Base-by-base conservation (phyloP, 2,113 vertebrate species). In the Oryzias curvinotus region DNA sequence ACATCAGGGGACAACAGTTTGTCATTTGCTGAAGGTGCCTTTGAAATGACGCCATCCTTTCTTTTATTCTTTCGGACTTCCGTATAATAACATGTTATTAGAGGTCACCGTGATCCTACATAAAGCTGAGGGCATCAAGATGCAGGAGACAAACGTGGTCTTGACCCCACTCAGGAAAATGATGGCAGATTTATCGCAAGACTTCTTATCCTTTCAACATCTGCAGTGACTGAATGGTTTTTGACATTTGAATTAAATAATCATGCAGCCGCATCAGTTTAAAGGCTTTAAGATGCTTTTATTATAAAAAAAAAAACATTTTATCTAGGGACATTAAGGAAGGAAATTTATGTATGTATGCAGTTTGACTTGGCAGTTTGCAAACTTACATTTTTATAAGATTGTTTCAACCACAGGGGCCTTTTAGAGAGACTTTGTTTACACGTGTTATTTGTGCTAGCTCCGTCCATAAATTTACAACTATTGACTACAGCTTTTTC, bases 221-320 rank as follows among this genome's bases (percentile, higher is more conserved):
- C 50, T 52, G 16, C 23, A 16, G 23, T 26, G 16, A 26, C 23
- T 10, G 17, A 16, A 28, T 41, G 45, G 17, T 19, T 28, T 52
- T 52, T 45, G 65, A 68, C 44, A 43, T 68, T 68, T 64, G 18
- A 59, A 64, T 51, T 55, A 64, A 57, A 53, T 5, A 43, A 5
- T 15, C 42, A 36, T 44, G 18, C 7, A 21, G 44, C 13, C 42
- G 25, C n/a, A 47, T 46, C 8, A 4, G 41, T 36, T 30, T n/a
- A 36, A 54, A 14, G 14, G 50, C 14, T 52, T 51, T 51, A 23
- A 51, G 21, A 23, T 52, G 14, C 23, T 15, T 26, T 8, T 15
- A 52, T 19, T 23, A 23, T 23, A 23, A 23, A 25, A 30, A 14
- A 44, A 48, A 19, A 57, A n/a, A 4, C 19, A 73, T 49, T 52